Evolutionary conservation across 2,797 vertebrate genomes (phyloP), one percentile per base, ranked within the genome.

Genomic region (Mormyrops attenuatus): DNA sequence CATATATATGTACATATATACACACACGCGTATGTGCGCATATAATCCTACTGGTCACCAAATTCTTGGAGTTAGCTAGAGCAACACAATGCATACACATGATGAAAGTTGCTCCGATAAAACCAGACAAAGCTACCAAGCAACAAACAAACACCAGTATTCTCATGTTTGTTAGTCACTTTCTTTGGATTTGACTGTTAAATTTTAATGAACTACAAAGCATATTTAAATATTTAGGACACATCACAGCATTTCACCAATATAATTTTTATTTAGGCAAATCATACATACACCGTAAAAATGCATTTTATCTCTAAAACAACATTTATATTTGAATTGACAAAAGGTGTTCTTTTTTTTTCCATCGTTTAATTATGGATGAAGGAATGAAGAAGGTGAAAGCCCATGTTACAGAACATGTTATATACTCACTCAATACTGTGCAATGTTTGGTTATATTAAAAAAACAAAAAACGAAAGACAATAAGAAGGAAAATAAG

Each of bases 211-310:
- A 73, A 38, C 66, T 34, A 34, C 30, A 73, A 73, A 73, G 30
- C 66, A 73, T 38, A 38, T 17, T 49, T 50, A 50, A 85, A 22
- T 50, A 85, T 47, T 85, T n/a, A 47, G 77, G 30, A 80, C 73
- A 77, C 38, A 41, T 88, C 85, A 86, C 93, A 93, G 93, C 93
- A 89, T 89, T 96, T 97, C 97, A 96, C 97, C 97, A 97, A 94
- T 97, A 97, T 97, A 97, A 93, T 96, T 95, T 98, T 99, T 98
- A 98, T 99, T 99, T 95, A 97, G 97, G 96, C 96, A 98, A 99
- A 98, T 96, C 96, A 97, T 97, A 98, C 96, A 97, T 96, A 97
- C 97, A 98, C 95, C 94, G 96, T 97, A 97, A 95, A 97, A 97
- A 97, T 95, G 93, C 95, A 95, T 97, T 95, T 95, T 95, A 93